These are phyloP conservation scores for Origma solitaria DNA, from an alignment of 2,113 vertebrate species.

Conservation along the genomic window DNA sequence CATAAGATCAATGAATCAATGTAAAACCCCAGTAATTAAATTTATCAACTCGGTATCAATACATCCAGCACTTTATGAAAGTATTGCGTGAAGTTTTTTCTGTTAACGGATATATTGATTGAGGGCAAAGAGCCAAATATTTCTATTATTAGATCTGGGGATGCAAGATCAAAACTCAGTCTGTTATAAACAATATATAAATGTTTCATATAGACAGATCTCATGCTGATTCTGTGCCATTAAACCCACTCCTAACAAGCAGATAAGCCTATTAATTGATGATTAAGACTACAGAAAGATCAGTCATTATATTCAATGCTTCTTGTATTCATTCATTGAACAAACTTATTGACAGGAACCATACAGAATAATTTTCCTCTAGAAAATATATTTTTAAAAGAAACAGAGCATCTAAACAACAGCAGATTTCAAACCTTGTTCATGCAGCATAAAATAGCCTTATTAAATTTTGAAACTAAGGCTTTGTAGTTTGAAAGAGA, in stretches of 20 bases:
- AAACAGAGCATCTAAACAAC: neutral
- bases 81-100: conserved; percentile 57
- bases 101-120: conserved; percentile 59
- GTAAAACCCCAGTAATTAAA: conserved; percentile 69
- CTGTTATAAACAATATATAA: conserved; percentile 55
- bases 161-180: conserved; percentile 50
- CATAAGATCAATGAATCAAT: conserved; percentile 65
- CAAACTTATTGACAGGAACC: conserved; percentile 35
- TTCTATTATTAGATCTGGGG: conserved; percentile 57
- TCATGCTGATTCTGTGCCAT: conserved; percentile 68
- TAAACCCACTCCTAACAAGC: conserved; percentile 59
- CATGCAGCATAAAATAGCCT: neutral
- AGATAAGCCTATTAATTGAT: conserved; percentile 77
- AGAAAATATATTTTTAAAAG: neutral
- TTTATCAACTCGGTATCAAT: conserved; percentile 53
- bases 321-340: conserved; percentile 45
- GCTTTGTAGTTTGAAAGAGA: neutral
- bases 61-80: conserved; percentile 56
- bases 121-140: conserved; percentile 62
- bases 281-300: conserved; percentile 69
- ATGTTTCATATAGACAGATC: conserved; percentile 61
- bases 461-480: conserved; percentile 39
- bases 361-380: neutral
- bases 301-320: conserved; percentile 64
- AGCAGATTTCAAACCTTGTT: neutral